These are phyloP conservation scores for Synchiropus splendidus DNA, from an alignment of 2,113 vertebrate genomes.

Conservation along the genomic window DNA sequence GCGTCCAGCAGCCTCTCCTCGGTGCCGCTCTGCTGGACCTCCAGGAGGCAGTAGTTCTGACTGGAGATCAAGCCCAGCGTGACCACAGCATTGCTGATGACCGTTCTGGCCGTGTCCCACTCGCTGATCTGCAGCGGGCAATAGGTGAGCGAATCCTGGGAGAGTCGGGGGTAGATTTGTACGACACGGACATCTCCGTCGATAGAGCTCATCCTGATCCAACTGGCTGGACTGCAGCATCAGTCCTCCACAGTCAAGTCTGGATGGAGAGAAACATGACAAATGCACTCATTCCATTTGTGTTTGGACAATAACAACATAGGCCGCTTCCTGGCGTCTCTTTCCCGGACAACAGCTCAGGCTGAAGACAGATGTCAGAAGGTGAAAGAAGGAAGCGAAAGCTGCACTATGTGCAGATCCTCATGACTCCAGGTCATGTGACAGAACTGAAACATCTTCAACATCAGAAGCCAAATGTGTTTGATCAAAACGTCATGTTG, in stretches of 20 bases:
- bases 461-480: too few species aligned
- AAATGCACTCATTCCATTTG: too few species aligned
- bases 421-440: too few species aligned
- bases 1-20: slow-evolving; percentile 73
- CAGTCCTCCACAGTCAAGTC: slow-evolving; percentile 56
- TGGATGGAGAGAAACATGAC: too few species aligned
- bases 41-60: slow-evolving; percentile 70
- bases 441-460: too few species aligned
- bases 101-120: slow-evolving; percentile 62
- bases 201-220: slow-evolving; percentile 79
- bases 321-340: too few species aligned
- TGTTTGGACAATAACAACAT: too few species aligned
- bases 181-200: slow-evolving; percentile 66
- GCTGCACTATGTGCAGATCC: too few species aligned
- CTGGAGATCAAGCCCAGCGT: slow-evolving; percentile 67
- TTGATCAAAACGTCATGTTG: too few species aligned
- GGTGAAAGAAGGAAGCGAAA: too few species aligned
- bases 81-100: slow-evolving; percentile 67
- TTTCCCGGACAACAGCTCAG: too few species aligned
- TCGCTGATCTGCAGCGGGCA: slow-evolving; percentile 72
- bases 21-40: slow-evolving; percentile 70
- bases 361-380: too few species aligned
- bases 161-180: slow-evolving; percentile 76
- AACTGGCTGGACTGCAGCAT: slow-evolving; percentile 72
- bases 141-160: slow-evolving; percentile 48